Evolutionary conservation across 2,888 invertebrate species (phyloP), one percentile per base, ranked within the genome.

Genomic region (Ectobius pallidus): DNA sequence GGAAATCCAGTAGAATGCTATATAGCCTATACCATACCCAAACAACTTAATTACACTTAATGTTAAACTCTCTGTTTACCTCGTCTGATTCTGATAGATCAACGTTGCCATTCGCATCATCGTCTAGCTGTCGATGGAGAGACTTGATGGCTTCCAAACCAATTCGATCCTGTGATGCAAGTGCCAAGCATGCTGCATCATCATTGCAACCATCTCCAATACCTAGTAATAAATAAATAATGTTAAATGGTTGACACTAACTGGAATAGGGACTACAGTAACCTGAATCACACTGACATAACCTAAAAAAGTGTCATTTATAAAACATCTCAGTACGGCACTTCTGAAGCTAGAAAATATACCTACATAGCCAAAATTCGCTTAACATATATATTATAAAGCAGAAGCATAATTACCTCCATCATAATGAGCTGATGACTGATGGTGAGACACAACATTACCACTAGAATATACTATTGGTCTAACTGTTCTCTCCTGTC

Each of bases 21-120:
- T n/a, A n/a, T n/a, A n/a, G n/a, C n/a, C n/a, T n/a, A n/a, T n/a
- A n/a, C n/a, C n/a, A n/a, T n/a, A n/a, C n/a, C n/a, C n/a, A n/a
- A n/a, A n/a, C n/a, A n/a, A n/a, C n/a, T n/a, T n/a, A n/a, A n/a
- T n/a, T n/a, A n/a, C n/a, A n/a, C n/a, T n/a, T n/a, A n/a, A n/a
- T n/a, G n/a, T n/a, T n/a, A n/a, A n/a, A n/a, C 27, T n/a, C 22
- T 25, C 39, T 46, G 39, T 25, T 73, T 85, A 97, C 97, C 87
- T 97, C 98, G 84, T 97, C 96, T 77, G 98, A 98, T 88, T 99
- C 99, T 77, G 94, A 92, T 76, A 97, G 89, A 85, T 99, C 99
- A 77, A 99, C 95, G 83, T 96, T 96, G 75, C 99, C 99, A 85
- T 98, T 96, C 78, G 94, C 94, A 86, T 99, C 99, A 82, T 99